These are phyloP conservation scores for Tigriopus californicus DNA, from an alignment of 2,888 invertebrate genomes.

Conservation along the genomic window DNA sequence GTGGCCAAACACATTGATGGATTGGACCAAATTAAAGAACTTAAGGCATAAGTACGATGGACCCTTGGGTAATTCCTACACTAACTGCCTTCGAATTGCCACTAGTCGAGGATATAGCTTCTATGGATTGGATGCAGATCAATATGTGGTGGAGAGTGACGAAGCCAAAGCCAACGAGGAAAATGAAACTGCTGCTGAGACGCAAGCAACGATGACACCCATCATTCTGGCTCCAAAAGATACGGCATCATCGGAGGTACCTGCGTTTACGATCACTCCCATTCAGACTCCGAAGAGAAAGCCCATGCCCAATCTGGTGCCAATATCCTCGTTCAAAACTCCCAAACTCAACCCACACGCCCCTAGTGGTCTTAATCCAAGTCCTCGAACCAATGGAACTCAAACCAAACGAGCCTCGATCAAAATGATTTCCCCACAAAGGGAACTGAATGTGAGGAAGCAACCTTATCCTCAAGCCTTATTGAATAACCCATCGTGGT, in stretches of 20 bases:
- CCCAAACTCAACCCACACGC: too few relatives aligned
- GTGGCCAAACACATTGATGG: slow-evolving; percentile 15
- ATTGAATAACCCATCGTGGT: too few relatives aligned
- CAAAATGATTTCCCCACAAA: too few relatives aligned
- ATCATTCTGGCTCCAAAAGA: neutral
- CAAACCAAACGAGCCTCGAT: too few relatives aligned
- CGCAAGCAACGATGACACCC: too few relatives aligned
- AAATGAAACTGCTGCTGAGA: too few relatives aligned
- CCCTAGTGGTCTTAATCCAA: too few relatives aligned
- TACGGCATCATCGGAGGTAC: neutral
- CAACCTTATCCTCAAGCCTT: too few relatives aligned
- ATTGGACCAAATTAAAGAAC: slow-evolving; percentile 12
- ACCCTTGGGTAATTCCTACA: slow-evolving; percentile 6
- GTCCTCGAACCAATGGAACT: too few relatives aligned
- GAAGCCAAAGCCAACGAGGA: too few relatives aligned
- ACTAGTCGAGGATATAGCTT: slow-evolving; percentile 1
- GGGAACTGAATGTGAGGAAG: too few relatives aligned
- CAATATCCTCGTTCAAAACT: neutral
- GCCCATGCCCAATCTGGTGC: slow-evolving; percentile 1
- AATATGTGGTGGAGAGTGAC: neutral
- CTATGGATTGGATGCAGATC: slow-evolving; percentile 2
- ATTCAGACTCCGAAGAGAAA: neutral
- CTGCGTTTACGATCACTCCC: neutral
- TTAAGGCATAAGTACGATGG: slow-evolving; percentile 12
- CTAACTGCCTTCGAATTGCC: slow-evolving; percentile 13